Percentiles rank a stretch among this genome's conserved stretches.
Conservation (phyloP, 1,140 invertebrate genomes). For the Nylanderia fulva region DNA sequence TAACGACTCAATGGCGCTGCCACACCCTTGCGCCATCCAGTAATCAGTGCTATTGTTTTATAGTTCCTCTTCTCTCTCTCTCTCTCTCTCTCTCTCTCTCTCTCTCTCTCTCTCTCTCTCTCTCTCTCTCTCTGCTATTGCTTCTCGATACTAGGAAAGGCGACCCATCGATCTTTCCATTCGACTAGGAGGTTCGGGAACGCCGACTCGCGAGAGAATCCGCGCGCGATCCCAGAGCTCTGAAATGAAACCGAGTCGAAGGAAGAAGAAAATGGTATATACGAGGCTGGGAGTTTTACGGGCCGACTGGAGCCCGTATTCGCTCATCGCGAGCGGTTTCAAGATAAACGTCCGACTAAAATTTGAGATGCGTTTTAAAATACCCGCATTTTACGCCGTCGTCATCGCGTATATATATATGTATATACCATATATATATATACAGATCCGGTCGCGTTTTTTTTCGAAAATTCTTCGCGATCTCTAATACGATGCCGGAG, state of each 20-base stretch:
- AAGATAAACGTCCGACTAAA: constrained; percentile 35
- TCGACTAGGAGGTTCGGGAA: constrained; percentile 50
- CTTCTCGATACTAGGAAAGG: constrained; percentile 60
- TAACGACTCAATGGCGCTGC: constrained; percentile 85
- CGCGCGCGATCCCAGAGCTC: not conserved
- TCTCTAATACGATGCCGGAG: too few relatives aligned
- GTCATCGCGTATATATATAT: too few relatives aligned
- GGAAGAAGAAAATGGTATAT: constrained; percentile 4
- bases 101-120: too few relatives aligned
- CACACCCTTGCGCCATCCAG: constrained; percentile 85
- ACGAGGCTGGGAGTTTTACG: constrained; percentile 28
- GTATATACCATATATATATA: too few relatives aligned
- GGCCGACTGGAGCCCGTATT: constrained; percentile 42
- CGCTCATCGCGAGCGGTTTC: constrained; percentile 20
- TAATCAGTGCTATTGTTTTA: constrained; percentile 86
- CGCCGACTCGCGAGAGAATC: not conserved
- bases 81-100: too few relatives aligned
- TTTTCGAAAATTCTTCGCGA: too few relatives aligned
- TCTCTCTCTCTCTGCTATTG: constrained; percentile 70
- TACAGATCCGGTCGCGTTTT: not conserved
- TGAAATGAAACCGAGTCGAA: constrained; percentile 9
- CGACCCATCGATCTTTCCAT: constrained; percentile 61
- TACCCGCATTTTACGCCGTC: constrained; percentile 29
- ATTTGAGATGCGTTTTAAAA: constrained; percentile 25
- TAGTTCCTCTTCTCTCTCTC: constrained; percentile 77